These are phyloP conservation scores for Clarias laeviceps DNA, from an alignment of 2,797 vertebrate species.

Conservation along the genomic window DNA sequence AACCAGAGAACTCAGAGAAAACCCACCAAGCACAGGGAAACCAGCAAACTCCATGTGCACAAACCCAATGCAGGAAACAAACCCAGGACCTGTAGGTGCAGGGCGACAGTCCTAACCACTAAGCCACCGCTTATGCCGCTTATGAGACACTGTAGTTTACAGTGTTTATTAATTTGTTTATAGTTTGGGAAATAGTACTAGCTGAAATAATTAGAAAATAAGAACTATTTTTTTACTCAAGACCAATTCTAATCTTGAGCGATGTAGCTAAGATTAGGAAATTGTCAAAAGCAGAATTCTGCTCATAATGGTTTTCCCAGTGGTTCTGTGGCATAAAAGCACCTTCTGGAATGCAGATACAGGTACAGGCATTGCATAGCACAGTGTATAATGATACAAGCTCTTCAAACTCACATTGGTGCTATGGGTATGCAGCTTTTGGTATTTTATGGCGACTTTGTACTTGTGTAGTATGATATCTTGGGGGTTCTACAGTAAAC, in stretches of 20 bases:
- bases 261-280: background rate
- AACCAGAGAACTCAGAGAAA: too few species aligned
- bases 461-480: background rate
- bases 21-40: too few species aligned
- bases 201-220: too few species aligned
- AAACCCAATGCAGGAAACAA: too few species aligned
- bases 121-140: too few species aligned
- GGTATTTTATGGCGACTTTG: background rate
- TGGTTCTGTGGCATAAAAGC: background rate
- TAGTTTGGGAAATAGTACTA: too few species aligned
- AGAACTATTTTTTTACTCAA: background rate
- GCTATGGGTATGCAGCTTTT: background rate
- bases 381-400: background rate
- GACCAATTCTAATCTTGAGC: too few species aligned
- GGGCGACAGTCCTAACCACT: too few species aligned
- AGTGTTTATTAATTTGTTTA: too few species aligned
- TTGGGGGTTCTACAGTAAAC: slow-evolving; percentile 1
- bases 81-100: too few species aligned
- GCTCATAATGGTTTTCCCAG: background rate
- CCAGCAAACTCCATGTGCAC: too few species aligned
- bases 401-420: background rate
- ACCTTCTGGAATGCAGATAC: background rate
- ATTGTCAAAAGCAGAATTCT: background rate
- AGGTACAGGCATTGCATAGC: background rate
- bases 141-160: too few species aligned